Evolutionary conservation across 2,888 invertebrate species (phyloP).

Genomic region (Chydorus sphaericus): DNA sequence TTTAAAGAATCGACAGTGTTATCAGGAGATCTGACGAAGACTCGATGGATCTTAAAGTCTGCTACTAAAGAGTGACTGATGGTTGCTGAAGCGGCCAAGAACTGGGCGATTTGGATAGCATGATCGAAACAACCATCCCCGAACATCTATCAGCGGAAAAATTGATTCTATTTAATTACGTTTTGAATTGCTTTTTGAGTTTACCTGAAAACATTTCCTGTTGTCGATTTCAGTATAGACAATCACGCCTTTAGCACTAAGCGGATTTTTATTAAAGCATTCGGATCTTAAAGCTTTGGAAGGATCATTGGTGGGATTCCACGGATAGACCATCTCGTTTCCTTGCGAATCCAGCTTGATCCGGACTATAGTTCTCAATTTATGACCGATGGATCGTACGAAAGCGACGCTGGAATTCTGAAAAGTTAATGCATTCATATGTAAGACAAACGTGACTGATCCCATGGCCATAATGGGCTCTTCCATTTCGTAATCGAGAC

Average conservation of each 20-base stretch:
- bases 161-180: no score
- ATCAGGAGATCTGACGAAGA: constrained; percentile 33
- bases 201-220: constrained; percentile 48
- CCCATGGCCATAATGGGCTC: constrained; percentile 73
- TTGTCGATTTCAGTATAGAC: constrained; percentile 84
- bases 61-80: constrained; percentile 54
- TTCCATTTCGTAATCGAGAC: constrained; percentile 71
- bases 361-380: constrained; percentile 65
- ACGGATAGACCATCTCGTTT: constrained; percentile 78
- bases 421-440: constrained; percentile 68
- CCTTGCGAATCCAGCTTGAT: constrained; percentile 71
- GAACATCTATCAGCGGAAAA: no score
- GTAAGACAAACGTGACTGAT: constrained; percentile 68
- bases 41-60: constrained; percentile 67
- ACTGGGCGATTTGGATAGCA: constrained; percentile 54
- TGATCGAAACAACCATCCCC: constrained; percentile 1
- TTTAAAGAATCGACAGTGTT: constrained; percentile 54
- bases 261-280: constrained; percentile 14
- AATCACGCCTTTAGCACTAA: constrained; percentile 58
- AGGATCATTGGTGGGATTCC: constrained; percentile 38
- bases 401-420: constrained; percentile 61
- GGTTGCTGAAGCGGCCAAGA: constrained; percentile 71
- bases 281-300: constrained; percentile 20
- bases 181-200: not conserved
- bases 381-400: constrained; percentile 70